Conservation (phyloP, 2,888 invertebrate genomes). For the Sarcophaga rosellei region DNA sequence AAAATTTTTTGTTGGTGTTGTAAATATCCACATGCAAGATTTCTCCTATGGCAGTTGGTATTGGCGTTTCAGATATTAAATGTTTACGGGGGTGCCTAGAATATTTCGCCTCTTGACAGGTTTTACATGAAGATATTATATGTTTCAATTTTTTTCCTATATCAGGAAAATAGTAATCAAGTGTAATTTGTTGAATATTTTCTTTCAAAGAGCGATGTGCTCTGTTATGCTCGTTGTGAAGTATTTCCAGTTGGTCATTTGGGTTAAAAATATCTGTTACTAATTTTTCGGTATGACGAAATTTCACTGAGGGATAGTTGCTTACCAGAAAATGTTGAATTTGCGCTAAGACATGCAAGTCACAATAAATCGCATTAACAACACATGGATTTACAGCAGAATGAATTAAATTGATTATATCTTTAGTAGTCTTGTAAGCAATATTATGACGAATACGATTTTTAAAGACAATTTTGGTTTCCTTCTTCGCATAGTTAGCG, state of each 20-base stretch:
- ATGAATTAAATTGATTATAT: too few relatives aligned
- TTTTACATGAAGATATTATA: not conserved
- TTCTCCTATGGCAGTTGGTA: conserved; percentile 26
- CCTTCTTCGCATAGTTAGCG: conserved; percentile 10
- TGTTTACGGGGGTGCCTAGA: conserved; percentile 43
- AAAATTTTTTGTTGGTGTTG: conserved; percentile 59
- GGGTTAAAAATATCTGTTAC: conserved; percentile 62
- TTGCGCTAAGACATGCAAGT: conserved; percentile 3
- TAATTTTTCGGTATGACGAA: conserved; percentile 28
- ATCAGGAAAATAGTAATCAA: conserved; percentile 20
- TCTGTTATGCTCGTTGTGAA: too few relatives aligned
- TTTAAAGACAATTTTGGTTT: conserved; percentile 63
- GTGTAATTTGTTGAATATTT: conserved; percentile 19
- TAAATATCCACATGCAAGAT: conserved; percentile 59
- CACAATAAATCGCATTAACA: too few relatives aligned
- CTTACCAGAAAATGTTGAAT: conserved; percentile 30
- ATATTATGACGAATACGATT: conserved; percentile 32
- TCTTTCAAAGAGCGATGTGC: conserved; percentile 20
- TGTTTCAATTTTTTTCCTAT: conserved; percentile 2
- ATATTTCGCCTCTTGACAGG: conserved; percentile 22
- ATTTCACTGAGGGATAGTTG: conserved; percentile 54
- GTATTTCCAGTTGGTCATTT: conserved; percentile 56
- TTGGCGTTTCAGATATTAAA: conserved; percentile 41
- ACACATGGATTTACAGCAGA: too few relatives aligned
- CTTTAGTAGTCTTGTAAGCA: conserved; percentile 20